Evolutionary conservation across 2,797 vertebrate species (phyloP), one percentile per base, ranked within the genome.

Genomic region (Silurus lanzhouensis): DNA sequence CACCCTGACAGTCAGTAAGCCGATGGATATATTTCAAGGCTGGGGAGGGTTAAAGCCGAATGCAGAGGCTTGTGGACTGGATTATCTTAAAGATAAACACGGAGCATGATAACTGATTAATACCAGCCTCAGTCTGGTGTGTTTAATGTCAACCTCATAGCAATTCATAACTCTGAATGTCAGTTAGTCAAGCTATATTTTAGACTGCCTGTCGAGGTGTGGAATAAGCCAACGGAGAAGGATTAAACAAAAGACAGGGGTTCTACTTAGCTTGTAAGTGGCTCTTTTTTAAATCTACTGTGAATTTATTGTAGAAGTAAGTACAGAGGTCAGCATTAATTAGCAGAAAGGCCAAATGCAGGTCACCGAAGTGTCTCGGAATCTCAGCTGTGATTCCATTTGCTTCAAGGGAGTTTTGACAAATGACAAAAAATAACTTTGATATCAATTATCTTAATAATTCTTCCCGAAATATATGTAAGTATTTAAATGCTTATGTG

Each of bases 101-200:
- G 81, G 46, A 25, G 31, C 77, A 78, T 87, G 89, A 90, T 78
- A 86, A 83, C 80, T 90, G 86, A 93, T 92, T 89, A 93, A 91
- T 86, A 80, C 48, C 82, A 86, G 86, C 85, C 85, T 74, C 82
- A 87, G 88, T 84, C 76, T 5, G 87, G 88, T 84, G 76, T 5
- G 0, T 64, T 91, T 86, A 92, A 92, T 89, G 90, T 93, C 89
- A 87, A 72, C 85, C 82, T 46, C 15, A 64, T 19, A 66, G 44
- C 44, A 48, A 22, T 80, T 84, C 63, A 67, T 89, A 90, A 89
- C 88, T 93, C 85, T 83, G 83, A 90, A 87, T 85, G 86, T 84
- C 88, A 89, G 81, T 80, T 76, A 83, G 77, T 74, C 71, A 84
- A 88, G 86, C 44, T 46, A 77, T 38, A 74, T 79, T 82, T 58